Evolutionary conservation across 2,888 invertebrate genomes (phyloP).

Genomic region (Bimastos eiseni): DNA sequence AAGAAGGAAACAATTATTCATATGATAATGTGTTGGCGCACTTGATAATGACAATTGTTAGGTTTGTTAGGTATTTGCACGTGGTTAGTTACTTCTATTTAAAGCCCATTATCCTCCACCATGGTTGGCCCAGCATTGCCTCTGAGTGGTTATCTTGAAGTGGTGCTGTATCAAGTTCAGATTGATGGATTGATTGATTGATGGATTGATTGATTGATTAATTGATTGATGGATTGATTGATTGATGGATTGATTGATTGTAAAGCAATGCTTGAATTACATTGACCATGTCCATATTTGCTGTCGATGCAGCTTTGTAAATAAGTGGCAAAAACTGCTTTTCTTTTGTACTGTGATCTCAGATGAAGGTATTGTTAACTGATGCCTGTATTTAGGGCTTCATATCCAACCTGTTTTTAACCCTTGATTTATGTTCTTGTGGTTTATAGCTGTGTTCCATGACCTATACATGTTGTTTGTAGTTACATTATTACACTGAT

Average conservation of each 20-base stretch:
- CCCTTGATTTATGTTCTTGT: not conserved
- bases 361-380: not conserved
- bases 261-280: not conserved
- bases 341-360: not conserved
- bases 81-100: too few species aligned
- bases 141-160: too few species aligned
- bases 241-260: not conserved
- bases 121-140: too few species aligned
- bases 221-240: too few species aligned
- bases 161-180: too few species aligned
- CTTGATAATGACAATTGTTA: not conserved
- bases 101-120: too few species aligned
- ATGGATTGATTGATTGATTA: too few species aligned
- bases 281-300: not conserved
- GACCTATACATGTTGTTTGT: not conserved
- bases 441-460: not conserved
- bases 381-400: not conserved
- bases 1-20: too few species aligned
- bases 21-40: not conserved
- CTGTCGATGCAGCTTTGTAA: not conserved
- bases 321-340: not conserved
- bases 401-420: not conserved
- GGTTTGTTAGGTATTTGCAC: too few species aligned
- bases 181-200: too few species aligned
- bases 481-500: not conserved